Conservation (phyloP, 92 coral and sea anemone genomes). For the Siderastrea radians region DNA sequence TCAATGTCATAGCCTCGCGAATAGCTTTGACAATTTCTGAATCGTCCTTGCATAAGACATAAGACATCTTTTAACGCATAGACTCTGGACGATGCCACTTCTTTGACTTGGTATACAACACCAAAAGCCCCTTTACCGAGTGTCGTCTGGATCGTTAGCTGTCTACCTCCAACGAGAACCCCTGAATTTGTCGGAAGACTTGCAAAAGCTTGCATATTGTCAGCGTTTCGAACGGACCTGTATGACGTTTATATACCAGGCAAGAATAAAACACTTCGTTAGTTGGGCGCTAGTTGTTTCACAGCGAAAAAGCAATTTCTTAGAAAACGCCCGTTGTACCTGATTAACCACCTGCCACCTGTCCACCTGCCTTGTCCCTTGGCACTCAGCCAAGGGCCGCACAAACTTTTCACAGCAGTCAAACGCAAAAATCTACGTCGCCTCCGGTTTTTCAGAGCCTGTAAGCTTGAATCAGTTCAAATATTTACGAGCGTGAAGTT, state of each 20-base stretch:
- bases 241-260: too few species aligned
- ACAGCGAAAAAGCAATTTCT: not conserved
- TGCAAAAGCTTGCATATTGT: slow-evolving; percentile 20
- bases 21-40: slow-evolving; percentile 34
- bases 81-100: slow-evolving; percentile 8
- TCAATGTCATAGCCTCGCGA: slow-evolving; percentile 62
- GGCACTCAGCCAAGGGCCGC: too few species aligned
- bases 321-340: not conserved
- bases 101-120: slow-evolving; percentile 67
- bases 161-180: not conserved
- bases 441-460: too few species aligned
- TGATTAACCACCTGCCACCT: too few species aligned
- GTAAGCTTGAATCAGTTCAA: too few species aligned
- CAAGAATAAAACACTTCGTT: not conserved
- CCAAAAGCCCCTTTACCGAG: slow-evolving; percentile 91
- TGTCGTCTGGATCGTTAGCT: slow-evolving; percentile 5
- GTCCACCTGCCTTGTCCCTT: too few species aligned
- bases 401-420: too few species aligned
- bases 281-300: not conserved
- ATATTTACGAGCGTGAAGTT: too few species aligned
- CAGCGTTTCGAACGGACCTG: not conserved
- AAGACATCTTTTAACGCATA: slow-evolving; percentile 82
- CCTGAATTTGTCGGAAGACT: not conserved
- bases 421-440: too few species aligned
- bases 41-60: slow-evolving; percentile 28